Evolutionary conservation across 2,888 invertebrate genomes (phyloP).

Genomic region (Tenthredo scrophulariae): DNA sequence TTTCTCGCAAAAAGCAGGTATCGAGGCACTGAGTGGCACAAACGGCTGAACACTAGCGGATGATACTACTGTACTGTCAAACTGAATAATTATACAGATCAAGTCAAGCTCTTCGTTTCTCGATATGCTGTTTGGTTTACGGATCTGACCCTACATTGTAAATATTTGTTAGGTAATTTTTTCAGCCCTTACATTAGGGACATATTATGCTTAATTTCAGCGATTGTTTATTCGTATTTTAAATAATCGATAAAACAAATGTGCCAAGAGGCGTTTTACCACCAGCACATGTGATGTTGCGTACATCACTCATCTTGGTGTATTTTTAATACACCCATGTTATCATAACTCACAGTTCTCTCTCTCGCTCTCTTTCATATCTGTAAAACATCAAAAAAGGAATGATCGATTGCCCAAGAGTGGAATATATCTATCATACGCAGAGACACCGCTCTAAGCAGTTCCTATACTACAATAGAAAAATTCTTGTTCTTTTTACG

Average conservation of each 20-base stretch:
- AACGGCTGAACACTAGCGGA: not conserved
- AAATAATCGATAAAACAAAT: constrained; percentile 46
- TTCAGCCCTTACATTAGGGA: not conserved
- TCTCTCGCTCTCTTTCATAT: not conserved
- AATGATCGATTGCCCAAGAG: constrained; percentile 3
- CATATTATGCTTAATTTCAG: not conserved
- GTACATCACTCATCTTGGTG: constrained; percentile 24
- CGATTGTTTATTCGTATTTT: constrained; percentile 29
- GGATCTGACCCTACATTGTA: not conserved
- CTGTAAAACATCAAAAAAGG: not conserved
- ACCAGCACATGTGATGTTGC: constrained; percentile 26
- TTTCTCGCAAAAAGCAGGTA: not conserved
- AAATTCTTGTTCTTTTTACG: not conserved
- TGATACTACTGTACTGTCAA: constrained; percentile 3
- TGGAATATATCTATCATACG: not conserved
- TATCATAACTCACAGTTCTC: constrained; percentile 14
- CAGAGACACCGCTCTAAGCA: not conserved
- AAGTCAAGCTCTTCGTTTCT: not conserved
- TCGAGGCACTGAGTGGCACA: not conserved
- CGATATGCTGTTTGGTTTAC: not conserved
- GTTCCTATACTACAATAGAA: not conserved
- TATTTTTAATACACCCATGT: constrained; percentile 34
- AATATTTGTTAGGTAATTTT: not conserved
- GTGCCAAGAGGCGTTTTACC: constrained; percentile 35
- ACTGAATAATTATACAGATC: not conserved